Percentiles rank a stretch among this genome's conserved stretches.
These are phyloP conservation scores for Mizuhopecten yessoensis DNA, from an alignment of 1,140 invertebrate species.

Conservation along the genomic window DNA sequence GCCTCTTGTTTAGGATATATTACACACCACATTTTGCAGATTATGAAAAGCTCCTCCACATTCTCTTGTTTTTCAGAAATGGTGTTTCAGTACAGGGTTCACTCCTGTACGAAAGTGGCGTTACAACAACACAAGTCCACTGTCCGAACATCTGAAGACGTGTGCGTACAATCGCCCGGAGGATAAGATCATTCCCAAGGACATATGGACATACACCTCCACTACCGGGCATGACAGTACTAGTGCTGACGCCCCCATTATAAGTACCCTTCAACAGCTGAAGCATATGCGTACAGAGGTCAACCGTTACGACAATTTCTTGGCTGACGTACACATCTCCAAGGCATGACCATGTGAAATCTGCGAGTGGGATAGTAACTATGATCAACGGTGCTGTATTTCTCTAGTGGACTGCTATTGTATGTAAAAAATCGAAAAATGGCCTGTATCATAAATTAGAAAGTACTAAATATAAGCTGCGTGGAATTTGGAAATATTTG, in stretches of 20 bases:
- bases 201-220: background rate
- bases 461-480: too few relatives aligned
- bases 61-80: constrained; percentile 78
- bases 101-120: constrained; percentile 81
- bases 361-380: too few relatives aligned
- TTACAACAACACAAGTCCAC: constrained; percentile 74
- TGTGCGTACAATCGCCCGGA: constrained; percentile 81
- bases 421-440: too few relatives aligned
- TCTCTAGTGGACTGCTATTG: too few relatives aligned
- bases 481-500: too few relatives aligned
- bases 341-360: too few relatives aligned
- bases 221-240: background rate
- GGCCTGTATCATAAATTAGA: too few relatives aligned
- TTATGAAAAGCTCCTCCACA: too few relatives aligned
- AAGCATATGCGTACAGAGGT: background rate
- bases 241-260: background rate
- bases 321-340: too few relatives aligned
- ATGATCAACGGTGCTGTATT: too few relatives aligned
- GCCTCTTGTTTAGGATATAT: too few relatives aligned
- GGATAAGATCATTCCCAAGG: constrained; percentile 36
- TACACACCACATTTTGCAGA: too few relatives aligned
- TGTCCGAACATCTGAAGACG: constrained; percentile 81
- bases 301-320: background rate
- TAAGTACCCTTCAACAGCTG: background rate
- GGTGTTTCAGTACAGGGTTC: constrained; percentile 83